phyloP scores from a whole-genome alignment of 1,140 invertebrate species.

The Potamilus streckersoni region DNA sequence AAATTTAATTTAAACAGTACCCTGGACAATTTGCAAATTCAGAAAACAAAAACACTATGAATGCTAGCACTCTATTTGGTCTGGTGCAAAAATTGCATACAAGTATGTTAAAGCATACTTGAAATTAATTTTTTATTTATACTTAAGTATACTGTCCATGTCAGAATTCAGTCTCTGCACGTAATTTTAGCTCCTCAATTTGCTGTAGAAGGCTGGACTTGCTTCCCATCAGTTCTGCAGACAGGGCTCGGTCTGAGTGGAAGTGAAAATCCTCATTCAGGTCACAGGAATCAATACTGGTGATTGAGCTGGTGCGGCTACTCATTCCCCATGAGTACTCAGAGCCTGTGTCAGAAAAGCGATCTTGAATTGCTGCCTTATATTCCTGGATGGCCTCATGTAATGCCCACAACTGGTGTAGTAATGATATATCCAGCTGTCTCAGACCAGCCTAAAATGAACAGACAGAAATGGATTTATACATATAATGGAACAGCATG shows the following conservation, averaged over 20 bases:
- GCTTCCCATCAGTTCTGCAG: constrained; percentile 24
- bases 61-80: too few relatives aligned
- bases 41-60: too few relatives aligned
- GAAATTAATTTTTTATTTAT: too few relatives aligned
- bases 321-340: constrained; percentile 44
- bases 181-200: constrained; percentile 33
- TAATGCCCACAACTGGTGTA: constrained; percentile 88
- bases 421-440: constrained; percentile 84
- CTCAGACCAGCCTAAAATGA: constrained; percentile 80
- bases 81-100: too few relatives aligned
- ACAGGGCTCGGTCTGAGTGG: constrained; percentile 18
- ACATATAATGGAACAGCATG: too few relatives aligned
- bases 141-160: constrained; percentile 5
- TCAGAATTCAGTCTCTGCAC: constrained; percentile 33
- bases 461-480: not conserved
- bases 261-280: constrained; percentile 22
- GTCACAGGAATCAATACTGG: constrained; percentile 39
- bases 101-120: too few relatives aligned
- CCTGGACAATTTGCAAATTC: too few relatives aligned
- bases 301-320: constrained; percentile 38
- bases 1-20: too few relatives aligned
- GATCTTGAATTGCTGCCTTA: constrained; percentile 79
- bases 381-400: constrained; percentile 91
- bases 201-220: constrained; percentile 38
- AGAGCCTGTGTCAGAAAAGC: constrained; percentile 70